phyloP scores from a whole-genome alignment of 2,888 invertebrate species.

The Ophioninae sp. region DNA sequence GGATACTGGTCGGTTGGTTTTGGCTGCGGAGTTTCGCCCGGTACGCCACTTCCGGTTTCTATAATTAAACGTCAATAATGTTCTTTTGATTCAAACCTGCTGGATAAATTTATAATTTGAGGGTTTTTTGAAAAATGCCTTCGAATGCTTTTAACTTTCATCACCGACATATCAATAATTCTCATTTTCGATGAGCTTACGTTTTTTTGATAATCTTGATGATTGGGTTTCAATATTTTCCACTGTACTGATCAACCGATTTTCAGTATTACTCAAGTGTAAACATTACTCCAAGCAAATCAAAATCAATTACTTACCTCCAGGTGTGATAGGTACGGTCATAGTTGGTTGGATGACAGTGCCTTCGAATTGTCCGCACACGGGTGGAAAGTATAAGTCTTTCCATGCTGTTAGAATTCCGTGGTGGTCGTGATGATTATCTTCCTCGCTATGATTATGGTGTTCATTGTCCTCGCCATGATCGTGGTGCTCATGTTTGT shows the following conservation, averaged over 20 bases:
- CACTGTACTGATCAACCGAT: background rate
- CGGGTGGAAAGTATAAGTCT: slow-evolving; percentile 87
- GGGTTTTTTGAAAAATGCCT: background rate
- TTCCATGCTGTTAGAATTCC: slow-evolving; percentile 86
- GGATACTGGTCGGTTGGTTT: slow-evolving; percentile 60
- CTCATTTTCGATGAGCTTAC: background rate
- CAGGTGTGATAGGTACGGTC: slow-evolving; percentile 40
- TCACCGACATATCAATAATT: background rate
- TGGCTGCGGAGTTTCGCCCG: slow-evolving; percentile 49
- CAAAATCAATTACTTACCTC: slow-evolving; percentile 39
- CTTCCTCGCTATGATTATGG: slow-evolving; percentile 54
- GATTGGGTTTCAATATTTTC: background rate
- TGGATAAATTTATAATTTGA: background rate
- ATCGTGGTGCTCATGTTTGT: slow-evolving; percentile 78
- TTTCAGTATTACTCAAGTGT: too few relatives aligned
- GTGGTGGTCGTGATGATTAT: slow-evolving; percentile 78
- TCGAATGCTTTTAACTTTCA: background rate
- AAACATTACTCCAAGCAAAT: background rate
- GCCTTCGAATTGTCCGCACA: slow-evolving; percentile 84
- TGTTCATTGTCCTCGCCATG: slow-evolving; percentile 65
- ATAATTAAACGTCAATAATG: background rate
- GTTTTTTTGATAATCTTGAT: background rate
- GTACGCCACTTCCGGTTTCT: slow-evolving; percentile 49
- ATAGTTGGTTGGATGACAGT: slow-evolving; percentile 51
- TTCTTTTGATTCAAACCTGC: background rate